Conservation (phyloP, 2,113 vertebrate genomes). For the Prionailurus bengalensis region DNA sequence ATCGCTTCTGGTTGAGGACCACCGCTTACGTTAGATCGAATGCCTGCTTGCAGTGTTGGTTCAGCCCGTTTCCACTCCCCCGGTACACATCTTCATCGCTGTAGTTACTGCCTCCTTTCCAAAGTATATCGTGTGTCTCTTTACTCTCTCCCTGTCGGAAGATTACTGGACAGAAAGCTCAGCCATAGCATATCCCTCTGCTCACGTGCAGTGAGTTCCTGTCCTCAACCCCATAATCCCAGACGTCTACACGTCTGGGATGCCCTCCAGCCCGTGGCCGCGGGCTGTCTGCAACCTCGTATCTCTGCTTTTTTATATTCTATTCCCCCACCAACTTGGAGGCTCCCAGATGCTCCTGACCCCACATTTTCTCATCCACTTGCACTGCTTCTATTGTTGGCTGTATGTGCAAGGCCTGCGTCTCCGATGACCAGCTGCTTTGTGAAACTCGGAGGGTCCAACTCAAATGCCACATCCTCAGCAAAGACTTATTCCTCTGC, state of each 20-base stretch:
- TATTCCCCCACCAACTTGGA: background rate
- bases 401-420: background rate
- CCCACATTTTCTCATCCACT: background rate
- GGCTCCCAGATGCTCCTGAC: background rate
- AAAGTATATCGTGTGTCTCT: background rate
- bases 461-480: background rate
- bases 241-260: background rate
- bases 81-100: background rate
- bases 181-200: background rate
- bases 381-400: background rate
- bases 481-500: background rate
- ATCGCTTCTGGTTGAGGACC: background rate
- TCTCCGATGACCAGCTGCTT: background rate
- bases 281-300: background rate
- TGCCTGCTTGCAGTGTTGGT: background rate
- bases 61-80: background rate
- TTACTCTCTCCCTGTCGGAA: background rate
- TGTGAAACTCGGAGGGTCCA: background rate
- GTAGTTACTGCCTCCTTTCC: background rate
- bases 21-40: background rate
- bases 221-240: background rate
- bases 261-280: background rate
- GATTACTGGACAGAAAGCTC: background rate
- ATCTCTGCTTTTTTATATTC: background rate
- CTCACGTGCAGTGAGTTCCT: background rate